Base-by-base conservation (phyloP, 2,888 invertebrate species). In the Tubulanus polymorphus region DNA sequence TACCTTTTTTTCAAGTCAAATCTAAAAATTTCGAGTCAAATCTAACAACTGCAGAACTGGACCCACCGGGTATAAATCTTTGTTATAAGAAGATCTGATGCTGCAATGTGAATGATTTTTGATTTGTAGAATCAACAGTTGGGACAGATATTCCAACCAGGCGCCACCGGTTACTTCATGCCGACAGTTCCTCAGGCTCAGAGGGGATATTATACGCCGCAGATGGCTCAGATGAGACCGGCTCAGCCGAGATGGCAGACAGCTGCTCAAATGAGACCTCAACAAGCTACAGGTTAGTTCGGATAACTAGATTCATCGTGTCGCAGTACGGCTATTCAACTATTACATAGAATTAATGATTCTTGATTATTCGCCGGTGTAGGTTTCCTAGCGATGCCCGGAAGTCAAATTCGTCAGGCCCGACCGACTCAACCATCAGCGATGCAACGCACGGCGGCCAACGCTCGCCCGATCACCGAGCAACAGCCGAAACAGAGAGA, bases 201-300 rank as follows among this genome's bases (percentile, higher is more conserved):
- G 76, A 85, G 93, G 56, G 93, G 91, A 84, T 94, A 89, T 79
- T 90, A 91, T n/a, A 63, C 70, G 10, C 91, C 93, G 29, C 93
- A 93, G 81, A 89, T 94, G 85, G 84, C 91, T 1, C 92, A 89
- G 73, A 90, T 95, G 71, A 86, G 94, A 71, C 88, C 91, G 25
- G 87, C 89, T 37, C 55, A 50, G 25, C n/a, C 51, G 6, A 20
- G 51, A 50, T 91, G 93, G 48, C 86, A 92, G 58, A 93, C 93
- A 93, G 87, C 89, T n/a, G 30, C 52, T 15, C 37, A 23, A 20
- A 20, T 48, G 6, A 37, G 20, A 15, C 41, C 18, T 8, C 41
- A 18, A 15, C 41, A 41, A 23, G 20, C 41, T 8, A 41, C 10
- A n/a, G n/a, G n/a, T n/a, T n/a, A n/a, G n/a, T n/a, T n/a, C n/a